phyloP scores from a whole-genome alignment of 2,113 vertebrate genomes.

The Micromys minutus region DNA sequence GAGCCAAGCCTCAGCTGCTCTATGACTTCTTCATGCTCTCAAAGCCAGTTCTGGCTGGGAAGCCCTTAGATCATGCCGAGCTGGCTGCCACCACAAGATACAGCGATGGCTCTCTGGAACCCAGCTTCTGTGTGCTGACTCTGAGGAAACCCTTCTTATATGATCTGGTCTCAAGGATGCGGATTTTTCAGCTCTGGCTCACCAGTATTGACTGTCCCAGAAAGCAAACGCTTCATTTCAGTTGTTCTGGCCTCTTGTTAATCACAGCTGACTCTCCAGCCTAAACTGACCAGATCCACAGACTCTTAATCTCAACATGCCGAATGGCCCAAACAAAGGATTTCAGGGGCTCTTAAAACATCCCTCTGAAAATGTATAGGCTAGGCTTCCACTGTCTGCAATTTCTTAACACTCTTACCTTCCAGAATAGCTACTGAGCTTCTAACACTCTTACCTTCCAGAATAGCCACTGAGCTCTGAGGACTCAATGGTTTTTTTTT shows the following conservation, averaged over 20 bases:
- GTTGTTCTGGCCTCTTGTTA: neutral
- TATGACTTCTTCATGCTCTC: neutral
- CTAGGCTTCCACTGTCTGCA: neutral
- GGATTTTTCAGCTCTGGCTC: neutral
- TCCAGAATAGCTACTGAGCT: neutral
- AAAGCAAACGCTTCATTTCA: neutral
- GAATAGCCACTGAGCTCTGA: neutral
- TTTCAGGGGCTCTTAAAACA: neutral
- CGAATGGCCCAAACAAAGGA: neutral
- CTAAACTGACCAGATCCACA: neutral
- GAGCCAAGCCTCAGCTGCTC: neutral
- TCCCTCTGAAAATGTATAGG: neutral
- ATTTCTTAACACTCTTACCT: neutral
- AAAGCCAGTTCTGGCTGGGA: neutral
- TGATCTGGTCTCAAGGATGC: neutral
- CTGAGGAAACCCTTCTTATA: neutral
- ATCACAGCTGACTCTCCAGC: neutral
- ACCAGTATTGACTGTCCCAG: neutral
- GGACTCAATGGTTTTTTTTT: neutral
- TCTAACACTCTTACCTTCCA: no score
- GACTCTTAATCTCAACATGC: neutral
- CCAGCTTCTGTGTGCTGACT: neutral
- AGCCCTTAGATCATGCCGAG: neutral
- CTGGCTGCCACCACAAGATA: neutral
- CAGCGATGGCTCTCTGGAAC: neutral